Percentiles rank a stretch among this genome's conserved stretches.
These are phyloP conservation scores for Artemia franciscana DNA, from an alignment of 1,140 invertebrate species.

Conservation along the genomic window DNA sequence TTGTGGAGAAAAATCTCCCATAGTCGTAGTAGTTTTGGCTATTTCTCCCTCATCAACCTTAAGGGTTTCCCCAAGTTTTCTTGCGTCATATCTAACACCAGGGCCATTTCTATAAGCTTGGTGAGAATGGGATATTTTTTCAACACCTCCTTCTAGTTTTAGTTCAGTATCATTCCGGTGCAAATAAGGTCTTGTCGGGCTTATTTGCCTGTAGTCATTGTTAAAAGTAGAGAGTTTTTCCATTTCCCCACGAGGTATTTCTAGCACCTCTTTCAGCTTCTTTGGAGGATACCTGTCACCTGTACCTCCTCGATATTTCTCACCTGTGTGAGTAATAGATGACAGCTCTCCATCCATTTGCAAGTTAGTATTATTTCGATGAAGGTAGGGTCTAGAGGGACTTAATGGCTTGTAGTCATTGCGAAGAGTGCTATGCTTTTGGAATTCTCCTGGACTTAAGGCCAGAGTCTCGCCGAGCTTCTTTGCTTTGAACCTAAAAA, in stretches of 20 bases:
- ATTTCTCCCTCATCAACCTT: background rate
- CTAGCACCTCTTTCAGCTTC: background rate
- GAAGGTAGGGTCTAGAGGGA: background rate
- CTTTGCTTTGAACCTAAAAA: background rate
- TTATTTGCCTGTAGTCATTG: background rate
- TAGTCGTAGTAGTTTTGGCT: background rate
- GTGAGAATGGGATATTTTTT: background rate
- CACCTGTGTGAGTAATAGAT: background rate
- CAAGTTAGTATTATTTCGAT: background rate
- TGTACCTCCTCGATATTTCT: background rate
- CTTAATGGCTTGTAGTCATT: background rate
- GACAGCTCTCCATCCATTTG: background rate
- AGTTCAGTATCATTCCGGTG: background rate
- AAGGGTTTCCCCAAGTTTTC: background rate
- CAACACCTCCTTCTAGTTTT: background rate
- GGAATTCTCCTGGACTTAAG: background rate
- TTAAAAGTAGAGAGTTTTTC: background rate
- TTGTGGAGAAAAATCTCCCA: background rate
- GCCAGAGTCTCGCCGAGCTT: background rate
- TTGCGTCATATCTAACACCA: background rate
- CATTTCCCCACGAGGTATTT: background rate
- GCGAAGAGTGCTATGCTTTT: background rate
- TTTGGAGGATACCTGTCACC: background rate
- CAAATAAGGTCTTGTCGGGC: background rate
- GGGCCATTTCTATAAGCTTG: background rate